Percentiles rank a stretch among this genome's conserved stretches.
These are phyloP conservation scores for Heteromyza rotundicornis DNA, from an alignment of 2,888 invertebrate species.

Conservation along the genomic window DNA sequence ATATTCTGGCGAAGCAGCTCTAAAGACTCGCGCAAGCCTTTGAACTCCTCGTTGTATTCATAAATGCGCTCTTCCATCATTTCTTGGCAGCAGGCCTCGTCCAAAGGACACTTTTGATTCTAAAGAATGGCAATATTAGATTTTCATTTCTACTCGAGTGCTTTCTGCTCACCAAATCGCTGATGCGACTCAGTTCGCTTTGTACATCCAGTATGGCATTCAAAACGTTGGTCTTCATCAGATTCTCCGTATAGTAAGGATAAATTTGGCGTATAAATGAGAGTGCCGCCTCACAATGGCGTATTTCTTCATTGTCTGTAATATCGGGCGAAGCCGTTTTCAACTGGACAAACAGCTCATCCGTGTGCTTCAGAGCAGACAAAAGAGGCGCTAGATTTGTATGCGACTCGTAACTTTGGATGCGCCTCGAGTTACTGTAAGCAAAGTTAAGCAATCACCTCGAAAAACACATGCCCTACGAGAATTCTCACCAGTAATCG, in stretches of 20 bases:
- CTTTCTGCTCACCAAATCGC: slow-evolving; percentile 45
- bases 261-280: slow-evolving; percentile 51
- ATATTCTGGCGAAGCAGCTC: slow-evolving; percentile 52
- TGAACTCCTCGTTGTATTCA: slow-evolving; percentile 52
- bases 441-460: not conserved
- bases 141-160: not conserved
- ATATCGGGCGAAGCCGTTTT: slow-evolving; percentile 44
- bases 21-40: slow-evolving; percentile 51
- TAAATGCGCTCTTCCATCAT: slow-evolving; percentile 51
- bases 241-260: slow-evolving; percentile 50
- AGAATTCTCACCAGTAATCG: slow-evolving; percentile 63
- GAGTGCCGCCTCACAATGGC: slow-evolving; percentile 45
- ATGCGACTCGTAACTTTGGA: slow-evolving; percentile 59
- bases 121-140: slow-evolving; percentile 28
- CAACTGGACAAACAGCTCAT: slow-evolving; percentile 46
- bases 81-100: slow-evolving; percentile 58
- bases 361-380: slow-evolving; percentile 50
- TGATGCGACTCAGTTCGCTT: slow-evolving; percentile 48
- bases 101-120: slow-evolving; percentile 49
- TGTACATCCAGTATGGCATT: slow-evolving; percentile 56
- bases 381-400: slow-evolving; percentile 54
- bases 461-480: no score
- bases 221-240: slow-evolving; percentile 52
- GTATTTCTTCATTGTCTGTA: slow-evolving; percentile 43
- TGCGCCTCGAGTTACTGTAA: slow-evolving; percentile 52